phyloP scores from a whole-genome alignment of 2,797 vertebrate genomes.

The Poeciliopsis gracilis region DNA sequence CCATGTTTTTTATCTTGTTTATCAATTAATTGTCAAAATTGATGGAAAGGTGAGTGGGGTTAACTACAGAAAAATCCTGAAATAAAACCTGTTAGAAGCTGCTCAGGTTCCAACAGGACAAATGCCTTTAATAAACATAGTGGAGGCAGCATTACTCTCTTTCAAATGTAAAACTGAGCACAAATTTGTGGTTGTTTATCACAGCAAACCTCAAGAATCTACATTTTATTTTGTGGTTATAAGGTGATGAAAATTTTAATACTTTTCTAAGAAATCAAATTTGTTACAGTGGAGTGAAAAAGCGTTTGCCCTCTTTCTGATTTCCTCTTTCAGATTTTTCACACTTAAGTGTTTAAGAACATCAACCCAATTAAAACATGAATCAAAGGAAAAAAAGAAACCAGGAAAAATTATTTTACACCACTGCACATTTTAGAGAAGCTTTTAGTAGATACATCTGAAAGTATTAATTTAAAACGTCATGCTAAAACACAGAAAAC shows the following conservation, averaged over 20 bases:
- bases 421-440: background rate
- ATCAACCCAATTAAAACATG: no score
- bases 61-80: background rate
- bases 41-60: background rate
- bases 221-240: background rate
- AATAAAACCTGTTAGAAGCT: background rate
- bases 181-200: background rate
- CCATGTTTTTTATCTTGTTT: no score
- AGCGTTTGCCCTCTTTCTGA: no score
- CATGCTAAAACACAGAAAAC: background rate
- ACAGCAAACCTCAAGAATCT: background rate
- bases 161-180: background rate
- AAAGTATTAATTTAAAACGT: background rate
- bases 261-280: background rate
- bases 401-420: no score
- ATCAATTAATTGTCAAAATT: background rate
- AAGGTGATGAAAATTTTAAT: background rate
- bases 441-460: background rate
- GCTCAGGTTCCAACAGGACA: background rate
- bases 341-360: no score
- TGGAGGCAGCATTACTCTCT: background rate
- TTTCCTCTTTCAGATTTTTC: no score
- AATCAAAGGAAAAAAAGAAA: no score
- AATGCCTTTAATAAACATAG: background rate
- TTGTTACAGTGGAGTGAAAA: background rate